Evolutionary conservation across 2,797 vertebrate genomes (phyloP).

Genomic region (Brachyrhaphis roseni): DNA sequence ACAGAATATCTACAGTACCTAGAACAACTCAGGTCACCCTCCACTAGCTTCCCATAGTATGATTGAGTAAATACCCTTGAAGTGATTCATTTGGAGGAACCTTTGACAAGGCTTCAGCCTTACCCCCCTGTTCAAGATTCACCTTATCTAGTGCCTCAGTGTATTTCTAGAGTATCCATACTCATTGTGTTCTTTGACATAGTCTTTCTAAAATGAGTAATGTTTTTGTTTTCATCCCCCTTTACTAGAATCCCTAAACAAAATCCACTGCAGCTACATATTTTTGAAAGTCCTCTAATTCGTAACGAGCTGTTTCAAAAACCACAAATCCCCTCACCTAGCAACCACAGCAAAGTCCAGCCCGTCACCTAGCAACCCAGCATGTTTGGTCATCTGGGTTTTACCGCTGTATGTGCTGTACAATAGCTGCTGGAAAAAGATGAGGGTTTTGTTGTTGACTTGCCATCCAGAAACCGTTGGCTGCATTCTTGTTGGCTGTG

Average conservation of each 20-base stretch:
- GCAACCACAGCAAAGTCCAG: too few relatives aligned
- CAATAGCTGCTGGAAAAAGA: too few relatives aligned
- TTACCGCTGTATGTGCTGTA: too few relatives aligned
- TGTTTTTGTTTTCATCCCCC: neutral
- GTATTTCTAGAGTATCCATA: neutral
- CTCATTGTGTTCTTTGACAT: neutral
- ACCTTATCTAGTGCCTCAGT: neutral
- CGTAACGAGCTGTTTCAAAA: too few relatives aligned
- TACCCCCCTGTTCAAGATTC: neutral
- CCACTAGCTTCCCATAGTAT: neutral
- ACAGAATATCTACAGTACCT: neutral
- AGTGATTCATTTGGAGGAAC: neutral
- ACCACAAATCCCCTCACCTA: too few relatives aligned
- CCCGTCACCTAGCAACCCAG: too few relatives aligned
- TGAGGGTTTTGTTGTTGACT: too few relatives aligned
- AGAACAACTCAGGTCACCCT: neutral
- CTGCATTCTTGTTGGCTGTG: too few relatives aligned
- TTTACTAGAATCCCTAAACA: neutral
- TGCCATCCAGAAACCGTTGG: too few relatives aligned
- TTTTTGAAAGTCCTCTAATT: neutral
- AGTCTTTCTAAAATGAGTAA: neutral
- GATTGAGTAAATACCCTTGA: neutral
- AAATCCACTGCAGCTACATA: neutral
- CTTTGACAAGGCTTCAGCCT: neutral
- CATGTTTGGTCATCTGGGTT: too few relatives aligned